These are phyloP conservation scores for Scomber japonicus DNA, from an alignment of 2,113 vertebrate species.

Conservation along the genomic window DNA sequence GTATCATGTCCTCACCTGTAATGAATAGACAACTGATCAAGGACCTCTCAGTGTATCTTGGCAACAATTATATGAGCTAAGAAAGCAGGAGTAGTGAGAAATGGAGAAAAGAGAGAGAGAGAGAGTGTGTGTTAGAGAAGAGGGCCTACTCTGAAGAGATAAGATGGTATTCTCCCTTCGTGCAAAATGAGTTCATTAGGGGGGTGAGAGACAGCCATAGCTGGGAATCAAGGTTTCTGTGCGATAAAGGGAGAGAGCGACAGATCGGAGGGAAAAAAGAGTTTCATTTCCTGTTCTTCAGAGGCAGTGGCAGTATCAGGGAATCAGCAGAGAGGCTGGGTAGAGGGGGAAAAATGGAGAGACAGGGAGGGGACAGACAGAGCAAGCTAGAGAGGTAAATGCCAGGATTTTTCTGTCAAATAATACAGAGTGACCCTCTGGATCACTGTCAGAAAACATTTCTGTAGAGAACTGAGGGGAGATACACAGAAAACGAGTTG, in stretches of 20 bases:
- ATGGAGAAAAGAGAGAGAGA: slow-evolving; percentile 45
- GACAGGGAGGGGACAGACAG: slow-evolving; percentile 38
- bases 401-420: slow-evolving; percentile 64
- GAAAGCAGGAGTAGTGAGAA: slow-evolving; percentile 29
- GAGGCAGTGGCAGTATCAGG: slow-evolving; percentile 68
- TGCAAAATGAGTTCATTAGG: slow-evolving; percentile 82
- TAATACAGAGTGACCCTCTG: slow-evolving; percentile 41
- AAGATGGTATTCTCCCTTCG: slow-evolving; percentile 76
- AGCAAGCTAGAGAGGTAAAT: slow-evolving; percentile 72
- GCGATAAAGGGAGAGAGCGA: slow-evolving; percentile 73
- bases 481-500: slow-evolving; percentile 41
- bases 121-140: slow-evolving; percentile 36
- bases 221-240: slow-evolving; percentile 57
- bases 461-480: slow-evolving; percentile 36
- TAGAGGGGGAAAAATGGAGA: slow-evolving; percentile 42
- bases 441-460: slow-evolving; percentile 47
- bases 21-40: slow-evolving; percentile 59
- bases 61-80: slow-evolving; percentile 63
- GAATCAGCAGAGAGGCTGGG: slow-evolving; percentile 64
- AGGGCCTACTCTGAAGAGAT: slow-evolving; percentile 64
- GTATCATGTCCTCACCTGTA: slow-evolving; percentile 42
- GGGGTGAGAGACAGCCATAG: slow-evolving; percentile 60
- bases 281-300: slow-evolving; percentile 83
- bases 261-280: slow-evolving; percentile 61
- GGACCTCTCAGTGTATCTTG: slow-evolving; percentile 45